Percentiles rank a stretch among this genome's conserved stretches.
These are phyloP conservation scores for Selene dorsalis DNA, from an alignment of 2,797 vertebrate species.

Conservation along the genomic window DNA sequence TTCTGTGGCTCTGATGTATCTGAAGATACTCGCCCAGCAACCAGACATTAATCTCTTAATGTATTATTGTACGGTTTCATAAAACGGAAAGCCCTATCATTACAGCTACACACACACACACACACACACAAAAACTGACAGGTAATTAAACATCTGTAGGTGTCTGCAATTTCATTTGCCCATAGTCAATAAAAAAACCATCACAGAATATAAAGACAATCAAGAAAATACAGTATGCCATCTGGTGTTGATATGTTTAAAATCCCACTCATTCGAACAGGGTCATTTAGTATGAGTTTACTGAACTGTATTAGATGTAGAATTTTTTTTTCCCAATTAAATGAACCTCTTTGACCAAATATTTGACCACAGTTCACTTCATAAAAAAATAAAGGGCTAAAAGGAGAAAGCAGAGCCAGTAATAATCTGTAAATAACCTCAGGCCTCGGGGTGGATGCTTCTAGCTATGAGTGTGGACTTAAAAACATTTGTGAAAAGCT, in stretches of 20 bases:
- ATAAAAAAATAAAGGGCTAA: background rate
- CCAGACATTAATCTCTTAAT: conserved; percentile 9
- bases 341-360: background rate
- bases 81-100: conserved; percentile 3
- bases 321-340: conserved; percentile 1
- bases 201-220: conserved; percentile 1
- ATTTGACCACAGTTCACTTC: background rate
- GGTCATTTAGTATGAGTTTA: background rate
- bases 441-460: background rate
- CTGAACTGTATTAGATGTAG: background rate
- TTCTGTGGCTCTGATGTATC: background rate
- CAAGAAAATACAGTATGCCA: conserved; percentile 10
- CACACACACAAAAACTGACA: background rate
- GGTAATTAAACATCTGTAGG: background rate
- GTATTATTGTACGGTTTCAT: background rate
- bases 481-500: background rate
- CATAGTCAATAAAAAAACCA: conserved; percentile 11
- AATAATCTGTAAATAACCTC: background rate
- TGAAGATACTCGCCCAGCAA: conserved; percentile 19
- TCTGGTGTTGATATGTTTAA: conserved; percentile 1
- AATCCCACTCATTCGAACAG: conserved; percentile 4
- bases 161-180: background rate
- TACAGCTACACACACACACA: background rate
- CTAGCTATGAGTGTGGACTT: background rate
- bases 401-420: background rate